Evolutionary conservation across 1,140 invertebrate species (phyloP), one percentile per base, ranked within the genome.

Genomic region (Proales similis): DNA sequence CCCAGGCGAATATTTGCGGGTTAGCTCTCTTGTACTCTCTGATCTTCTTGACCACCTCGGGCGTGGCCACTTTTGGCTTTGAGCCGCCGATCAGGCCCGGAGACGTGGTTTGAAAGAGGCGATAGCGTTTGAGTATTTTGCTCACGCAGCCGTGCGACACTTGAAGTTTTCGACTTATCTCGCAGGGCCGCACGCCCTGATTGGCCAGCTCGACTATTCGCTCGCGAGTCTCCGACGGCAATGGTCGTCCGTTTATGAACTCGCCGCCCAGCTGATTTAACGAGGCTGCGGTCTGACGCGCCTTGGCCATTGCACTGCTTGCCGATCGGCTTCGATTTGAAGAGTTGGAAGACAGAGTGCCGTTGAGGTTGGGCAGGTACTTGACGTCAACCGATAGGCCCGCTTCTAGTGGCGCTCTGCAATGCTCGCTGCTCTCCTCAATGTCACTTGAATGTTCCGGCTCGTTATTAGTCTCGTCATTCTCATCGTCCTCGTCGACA

Each of bases 1-100:
- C 94, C 94, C 94, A 98, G 2, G 94, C 94, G 75, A 98, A 98
- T 92, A 98, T 97, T 14, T 93, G 97, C 0, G 94, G 94, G 78
- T 98, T 97, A 74, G 96, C 90, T 65, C 89, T 81, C 75, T 99
- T 99, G 81, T 98, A 98, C 66, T 90, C 88, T 2, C 91, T 88
- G 66, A 99, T 99, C 43, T 92, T 91, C 71, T 96, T 90, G 24
- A 98, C 93, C 7, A 98, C 94, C 43, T 90, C 87, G 0, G 92
- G 92, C 0, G 94, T 99, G 3, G 94, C 94, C 22, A 98, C 94
- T 78, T 98, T 98, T 4, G 94, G 94, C 77, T 99, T 99, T 27
- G 89, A 94, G 17, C 94, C 94, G 2, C 94, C 94, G 70, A 98
- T 98, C 32, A 98, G 92, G 5, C 93, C 93, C 4, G 94, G 93